These are phyloP conservation scores for Arothron firmamentum DNA, from an alignment of 2,113 vertebrate genomes.

Conservation along the genomic window DNA sequence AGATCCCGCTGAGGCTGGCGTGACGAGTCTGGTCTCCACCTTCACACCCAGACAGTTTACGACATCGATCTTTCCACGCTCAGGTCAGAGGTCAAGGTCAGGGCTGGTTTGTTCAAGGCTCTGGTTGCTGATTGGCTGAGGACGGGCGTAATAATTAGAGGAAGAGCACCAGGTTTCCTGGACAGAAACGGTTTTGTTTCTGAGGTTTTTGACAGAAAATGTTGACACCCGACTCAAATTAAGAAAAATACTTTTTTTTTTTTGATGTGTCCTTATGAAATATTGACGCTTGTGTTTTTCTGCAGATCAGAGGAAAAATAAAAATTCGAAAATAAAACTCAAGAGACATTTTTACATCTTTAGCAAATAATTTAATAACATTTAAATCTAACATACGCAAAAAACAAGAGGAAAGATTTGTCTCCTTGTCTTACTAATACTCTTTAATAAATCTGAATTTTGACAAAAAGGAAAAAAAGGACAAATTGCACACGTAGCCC, in stretches of 20 bases:
- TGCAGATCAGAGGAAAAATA: too few relatives aligned
- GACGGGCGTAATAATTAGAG: slow-evolving; percentile 1
- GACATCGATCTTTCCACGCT: slow-evolving; percentile 16
- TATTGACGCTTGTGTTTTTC: too few relatives aligned
- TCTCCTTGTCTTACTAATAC: slow-evolving; percentile 72
- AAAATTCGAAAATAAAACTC: slow-evolving; percentile 17
- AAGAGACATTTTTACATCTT: slow-evolving; percentile 18
- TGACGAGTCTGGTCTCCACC: neutral
- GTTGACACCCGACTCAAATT: too few relatives aligned
- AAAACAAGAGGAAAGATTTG: slow-evolving; percentile 74
- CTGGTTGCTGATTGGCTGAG: slow-evolving; percentile 32
- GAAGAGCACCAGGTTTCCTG: slow-evolving; percentile 6
- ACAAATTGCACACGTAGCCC: slow-evolving; percentile 83
- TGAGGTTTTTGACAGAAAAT: too few relatives aligned
- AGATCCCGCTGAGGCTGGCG: neutral
- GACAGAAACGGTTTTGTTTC: neutral
- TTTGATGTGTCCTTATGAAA: too few relatives aligned
- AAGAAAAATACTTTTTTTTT: too few relatives aligned
- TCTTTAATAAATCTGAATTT: slow-evolving; percentile 77
- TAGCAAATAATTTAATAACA: slow-evolving; percentile 81
- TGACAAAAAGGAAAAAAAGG: slow-evolving; percentile 69
- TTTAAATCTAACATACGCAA: slow-evolving; percentile 74
- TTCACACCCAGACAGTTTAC: neutral
- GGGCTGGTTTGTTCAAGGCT: slow-evolving; percentile 12
- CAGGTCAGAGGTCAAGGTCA: slow-evolving; percentile 25